Conservation (phyloP, 2,888 invertebrate genomes). For the Tribolium freemani region DNA sequence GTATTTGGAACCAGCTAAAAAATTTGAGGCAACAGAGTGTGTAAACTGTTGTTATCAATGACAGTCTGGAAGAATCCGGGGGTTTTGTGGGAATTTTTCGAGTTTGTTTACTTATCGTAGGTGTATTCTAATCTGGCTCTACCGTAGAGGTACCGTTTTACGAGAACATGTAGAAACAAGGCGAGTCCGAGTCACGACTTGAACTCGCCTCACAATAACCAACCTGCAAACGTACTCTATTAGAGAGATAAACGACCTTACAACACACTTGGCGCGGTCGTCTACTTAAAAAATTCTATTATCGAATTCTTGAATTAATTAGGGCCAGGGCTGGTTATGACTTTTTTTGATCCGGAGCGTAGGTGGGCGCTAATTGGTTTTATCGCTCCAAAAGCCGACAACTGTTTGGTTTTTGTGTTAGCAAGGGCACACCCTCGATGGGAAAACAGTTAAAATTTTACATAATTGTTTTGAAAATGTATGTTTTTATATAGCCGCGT, state of each 20-base stretch:
- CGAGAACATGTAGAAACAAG: slow-evolving; percentile 35
- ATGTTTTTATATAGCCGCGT: no score
- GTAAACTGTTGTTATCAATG: background rate
- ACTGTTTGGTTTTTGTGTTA: background rate
- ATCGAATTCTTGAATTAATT: background rate
- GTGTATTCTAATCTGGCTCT: slow-evolving; percentile 40
- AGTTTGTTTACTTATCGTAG: slow-evolving; percentile 27
- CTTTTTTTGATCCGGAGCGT: background rate
- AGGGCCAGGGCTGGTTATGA: background rate
- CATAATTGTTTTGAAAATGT: no score
- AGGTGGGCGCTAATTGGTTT: background rate
- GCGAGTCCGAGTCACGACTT: slow-evolving; percentile 40
- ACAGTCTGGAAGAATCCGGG: background rate
- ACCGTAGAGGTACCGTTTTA: slow-evolving; percentile 37
- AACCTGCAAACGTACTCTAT: slow-evolving; percentile 29
- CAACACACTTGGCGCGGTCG: background rate
- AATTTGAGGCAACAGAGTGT: no score
- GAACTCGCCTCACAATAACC: slow-evolving; percentile 34
- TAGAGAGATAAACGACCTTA: slow-evolving; percentile 37
- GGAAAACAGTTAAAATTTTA: no score
- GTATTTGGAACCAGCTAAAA: no score
- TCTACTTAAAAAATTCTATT: background rate
- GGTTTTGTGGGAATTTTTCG: slow-evolving; percentile 21
- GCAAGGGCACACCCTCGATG: background rate
- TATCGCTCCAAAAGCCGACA: slow-evolving; percentile 5